Evolutionary conservation across 2,797 vertebrate genomes (phyloP), one percentile per base, ranked within the genome.

Genomic region (Pipistrellus pygmaeus): DNA sequence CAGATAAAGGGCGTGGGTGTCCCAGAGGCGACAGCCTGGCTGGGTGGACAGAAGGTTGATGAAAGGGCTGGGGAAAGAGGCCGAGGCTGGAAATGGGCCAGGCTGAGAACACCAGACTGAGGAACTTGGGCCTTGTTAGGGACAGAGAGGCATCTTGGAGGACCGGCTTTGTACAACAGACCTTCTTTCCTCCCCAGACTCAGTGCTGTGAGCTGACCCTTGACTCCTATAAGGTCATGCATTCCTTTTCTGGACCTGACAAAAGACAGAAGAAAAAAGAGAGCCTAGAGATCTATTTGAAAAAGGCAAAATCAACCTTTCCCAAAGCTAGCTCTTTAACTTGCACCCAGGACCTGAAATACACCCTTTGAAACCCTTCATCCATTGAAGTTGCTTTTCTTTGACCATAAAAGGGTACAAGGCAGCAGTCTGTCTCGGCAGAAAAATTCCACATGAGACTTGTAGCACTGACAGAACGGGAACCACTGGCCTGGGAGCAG

Each of bases 381-480:
- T 68, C 62, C 92, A 95, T 46, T 80, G 71, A 96, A 93, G 88
- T 57, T 91, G 75, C 18, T 93, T 95, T 95, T 83, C 95, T 97
- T 88, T 92, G 60, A 81, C 53, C 72, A 80, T 77, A 41, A 96
- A 95, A 94, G 83, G 93, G 94, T 25, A 25, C 2, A 20, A 32
- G 60, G 60, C 86, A 62, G 62, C 23, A 60, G 44, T 80, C 71
- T 90, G 46, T 93, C 75, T 27, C 48, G 71, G 68, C 68, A 95
- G 89, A 85, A 97, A 97, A 94, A 94, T 93, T 95, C 91, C 93
- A 94, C 46, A 64, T n/a, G 82, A 14, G 35, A 90, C 53, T 82
- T 89, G 32, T 5, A 68, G 83, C 27, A 41, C 81, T 93, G 90
- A 90, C 12, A 90, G 66, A 55, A 76, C 80, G 62, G 57, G 60